A percentile compares a stretch with the other conserved stretches of the same genome.
Evolutionary conservation across 2,113 vertebrate genomes (phyloP).

Genomic region (Cardinalis cardinalis): DNA sequence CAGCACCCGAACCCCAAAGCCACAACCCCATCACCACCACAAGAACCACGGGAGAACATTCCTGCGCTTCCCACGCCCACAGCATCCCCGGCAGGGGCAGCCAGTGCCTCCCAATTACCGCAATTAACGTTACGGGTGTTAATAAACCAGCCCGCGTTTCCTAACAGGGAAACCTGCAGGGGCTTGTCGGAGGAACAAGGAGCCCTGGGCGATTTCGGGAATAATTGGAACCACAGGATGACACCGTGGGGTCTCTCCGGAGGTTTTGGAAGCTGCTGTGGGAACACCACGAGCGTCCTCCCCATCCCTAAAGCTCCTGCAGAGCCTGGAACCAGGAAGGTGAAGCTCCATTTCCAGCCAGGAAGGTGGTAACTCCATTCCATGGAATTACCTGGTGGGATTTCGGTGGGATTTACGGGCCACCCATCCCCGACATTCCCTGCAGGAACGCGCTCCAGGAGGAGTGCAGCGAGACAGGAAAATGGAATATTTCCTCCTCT

Average conservation of each 20-base stretch:
- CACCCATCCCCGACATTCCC: background rate
- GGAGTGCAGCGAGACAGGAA: background rate
- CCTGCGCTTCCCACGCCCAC: background rate
- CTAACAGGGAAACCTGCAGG: conserved; percentile 34
- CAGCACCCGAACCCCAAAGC: background rate
- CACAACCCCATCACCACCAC: background rate
- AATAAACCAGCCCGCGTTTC: conserved; percentile 22
- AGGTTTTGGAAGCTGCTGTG: rapidly evolving
- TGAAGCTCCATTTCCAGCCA: background rate
- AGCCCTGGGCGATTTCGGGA: background rate
- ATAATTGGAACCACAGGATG: rapidly evolving
- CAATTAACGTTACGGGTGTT: background rate
- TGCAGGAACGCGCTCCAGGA: too few species aligned
- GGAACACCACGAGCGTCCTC: background rate
- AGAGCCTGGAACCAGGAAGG: background rate
- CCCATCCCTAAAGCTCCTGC: background rate
- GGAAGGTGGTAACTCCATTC: too few species aligned
- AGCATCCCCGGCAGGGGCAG: background rate
- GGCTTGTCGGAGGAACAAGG: background rate
- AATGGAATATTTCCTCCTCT: background rate
- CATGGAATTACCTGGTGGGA: too few species aligned
- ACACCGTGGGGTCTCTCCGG: rapidly evolving
- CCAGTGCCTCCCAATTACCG: conserved; percentile 37
- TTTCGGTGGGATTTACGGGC: rapidly evolving
- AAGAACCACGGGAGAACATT: background rate